Conservation (phyloP, 2,113 vertebrate species). For the Fregetta grallaria region DNA sequence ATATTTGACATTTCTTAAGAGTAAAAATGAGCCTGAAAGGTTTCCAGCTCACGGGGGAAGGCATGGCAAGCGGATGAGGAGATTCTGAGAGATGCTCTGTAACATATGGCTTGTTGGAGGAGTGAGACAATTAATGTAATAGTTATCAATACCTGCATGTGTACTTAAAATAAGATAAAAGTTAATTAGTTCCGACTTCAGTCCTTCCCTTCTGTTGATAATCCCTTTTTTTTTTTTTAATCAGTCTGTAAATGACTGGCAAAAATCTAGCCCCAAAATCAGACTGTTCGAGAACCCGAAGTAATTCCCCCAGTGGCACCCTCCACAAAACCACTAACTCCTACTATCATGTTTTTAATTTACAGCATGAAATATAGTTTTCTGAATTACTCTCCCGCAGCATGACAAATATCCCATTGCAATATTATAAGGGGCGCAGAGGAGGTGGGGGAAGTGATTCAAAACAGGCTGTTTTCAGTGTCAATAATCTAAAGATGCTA, state of each 20-base stretch:
- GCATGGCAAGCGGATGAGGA: rapidly evolving
- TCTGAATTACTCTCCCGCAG: neutral
- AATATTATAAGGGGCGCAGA: neutral
- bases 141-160: neutral
- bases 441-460: neutral
- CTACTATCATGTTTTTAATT: neutral
- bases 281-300: neutral
- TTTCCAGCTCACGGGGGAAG: neutral
- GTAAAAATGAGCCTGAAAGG: neutral
- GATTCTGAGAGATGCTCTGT: neutral
- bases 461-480: neutral
- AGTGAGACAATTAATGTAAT: neutral
- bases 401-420: neutral
- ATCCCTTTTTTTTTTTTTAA: neutral
- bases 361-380: neutral
- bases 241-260: neutral
- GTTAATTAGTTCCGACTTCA: constrained; percentile 16
- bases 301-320: neutral
- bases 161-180: neutral
- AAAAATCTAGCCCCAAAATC: neutral
- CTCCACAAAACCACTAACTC: neutral
- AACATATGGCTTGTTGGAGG: neutral
- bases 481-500: neutral
- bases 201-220: neutral
- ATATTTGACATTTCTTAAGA: neutral